These are phyloP conservation scores for Alaudala cheleensis DNA, from an alignment of 2,113 vertebrate species.

Conservation along the genomic window DNA sequence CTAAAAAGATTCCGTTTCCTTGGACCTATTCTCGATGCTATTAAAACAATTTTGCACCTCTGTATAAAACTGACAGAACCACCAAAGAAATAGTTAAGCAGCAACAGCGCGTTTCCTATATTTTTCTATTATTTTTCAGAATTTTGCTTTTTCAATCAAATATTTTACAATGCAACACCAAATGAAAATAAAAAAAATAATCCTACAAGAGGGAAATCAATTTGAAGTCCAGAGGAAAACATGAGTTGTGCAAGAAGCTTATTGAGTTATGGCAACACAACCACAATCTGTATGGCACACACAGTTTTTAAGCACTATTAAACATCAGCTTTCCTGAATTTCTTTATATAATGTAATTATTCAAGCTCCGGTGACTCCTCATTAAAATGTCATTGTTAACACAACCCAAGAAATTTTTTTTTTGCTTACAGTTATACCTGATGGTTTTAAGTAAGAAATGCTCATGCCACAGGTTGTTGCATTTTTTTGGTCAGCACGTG, in stretches of 20 bases:
- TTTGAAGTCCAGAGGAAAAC: not conserved
- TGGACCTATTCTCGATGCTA: not conserved
- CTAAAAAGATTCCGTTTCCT: not conserved
- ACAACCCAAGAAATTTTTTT: not conserved
- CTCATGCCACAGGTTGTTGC: not conserved
- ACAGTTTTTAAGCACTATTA: not conserved
- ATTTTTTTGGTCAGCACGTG: not conserved
- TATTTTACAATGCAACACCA: not conserved
- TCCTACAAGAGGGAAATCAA: not conserved
- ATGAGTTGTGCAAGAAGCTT: not conserved
- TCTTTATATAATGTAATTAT: slow-evolving; percentile 27
- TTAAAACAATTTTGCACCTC: not conserved
- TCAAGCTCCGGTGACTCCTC: not conserved
- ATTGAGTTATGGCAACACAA: not conserved
- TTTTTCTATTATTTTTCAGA: not conserved
- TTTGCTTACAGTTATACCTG: not conserved
- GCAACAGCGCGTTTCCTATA: too few species aligned
- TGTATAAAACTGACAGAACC: not conserved
- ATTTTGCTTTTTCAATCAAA: not conserved
- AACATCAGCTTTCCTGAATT: not conserved
- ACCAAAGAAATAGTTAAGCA: not conserved
- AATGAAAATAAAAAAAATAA: not conserved
- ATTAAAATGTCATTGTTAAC: not conserved
- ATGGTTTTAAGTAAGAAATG: not conserved
- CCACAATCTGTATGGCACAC: not conserved